These are phyloP conservation scores for Hemitrygon akajei DNA, from an alignment of 2,797 vertebrate genomes.

Conservation along the genomic window DNA sequence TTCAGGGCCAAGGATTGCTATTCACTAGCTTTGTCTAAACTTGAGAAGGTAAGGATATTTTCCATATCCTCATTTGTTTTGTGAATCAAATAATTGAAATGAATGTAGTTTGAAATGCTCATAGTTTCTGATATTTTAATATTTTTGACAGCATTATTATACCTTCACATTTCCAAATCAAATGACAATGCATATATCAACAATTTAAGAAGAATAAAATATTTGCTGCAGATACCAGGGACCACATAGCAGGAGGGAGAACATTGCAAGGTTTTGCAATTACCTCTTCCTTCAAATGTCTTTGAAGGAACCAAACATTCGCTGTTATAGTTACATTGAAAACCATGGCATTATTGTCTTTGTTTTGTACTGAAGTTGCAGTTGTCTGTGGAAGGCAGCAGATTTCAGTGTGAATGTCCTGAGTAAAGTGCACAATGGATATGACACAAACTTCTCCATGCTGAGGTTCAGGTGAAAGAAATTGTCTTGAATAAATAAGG, in stretches of 20 bases:
- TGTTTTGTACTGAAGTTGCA: no score
- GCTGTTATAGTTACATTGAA: no score
- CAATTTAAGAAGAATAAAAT: not conserved
- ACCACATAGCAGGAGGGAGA: no score
- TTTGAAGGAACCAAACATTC: not conserved
- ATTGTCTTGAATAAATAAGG: no score
- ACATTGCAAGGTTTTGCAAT: no score
- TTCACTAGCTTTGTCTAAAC: constrained; percentile 86
- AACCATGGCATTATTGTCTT: no score
- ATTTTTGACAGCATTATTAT: not conserved
- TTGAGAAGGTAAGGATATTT: constrained; percentile 78
- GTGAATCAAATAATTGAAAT: not conserved
- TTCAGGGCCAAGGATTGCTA: constrained; percentile 98
- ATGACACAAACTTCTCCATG: no score
- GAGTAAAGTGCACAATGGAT: no score
- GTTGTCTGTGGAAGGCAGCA: no score
- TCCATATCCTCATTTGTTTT: not conserved
- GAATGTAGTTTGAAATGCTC: not conserved
- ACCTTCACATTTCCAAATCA: not conserved
- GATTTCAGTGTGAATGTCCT: no score
- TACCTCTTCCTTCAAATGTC: not conserved
- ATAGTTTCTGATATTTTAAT: not conserved
- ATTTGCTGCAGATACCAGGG: not conserved
- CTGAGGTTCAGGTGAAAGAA: no score
- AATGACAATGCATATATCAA: not conserved